phyloP scores from a whole-genome alignment of 2,888 invertebrate genomes.

The Ormyrus rosae region DNA sequence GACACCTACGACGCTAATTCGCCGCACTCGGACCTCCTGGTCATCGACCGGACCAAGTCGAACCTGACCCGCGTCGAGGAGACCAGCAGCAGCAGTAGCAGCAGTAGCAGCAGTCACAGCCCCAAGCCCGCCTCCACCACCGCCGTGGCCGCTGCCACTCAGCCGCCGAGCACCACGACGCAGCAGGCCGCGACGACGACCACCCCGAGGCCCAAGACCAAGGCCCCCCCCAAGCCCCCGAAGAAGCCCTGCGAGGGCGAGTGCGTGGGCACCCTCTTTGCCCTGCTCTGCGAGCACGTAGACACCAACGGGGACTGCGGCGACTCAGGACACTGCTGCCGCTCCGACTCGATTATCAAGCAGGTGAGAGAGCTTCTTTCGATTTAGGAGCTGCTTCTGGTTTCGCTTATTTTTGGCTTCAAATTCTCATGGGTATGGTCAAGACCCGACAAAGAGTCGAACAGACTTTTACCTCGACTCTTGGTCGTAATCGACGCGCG shows the following conservation, averaged over 20 bases:
- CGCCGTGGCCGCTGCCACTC: conserved; percentile 13
- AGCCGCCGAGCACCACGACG: conserved; percentile 69
- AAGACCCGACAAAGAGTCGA: neutral
- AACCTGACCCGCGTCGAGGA: conserved; percentile 65
- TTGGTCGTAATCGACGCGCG: neutral
- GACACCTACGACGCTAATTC: conserved; percentile 83
- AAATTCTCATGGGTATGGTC: too few species aligned
- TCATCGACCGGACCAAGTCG: conserved; percentile 80
- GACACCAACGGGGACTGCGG: conserved; percentile 82
- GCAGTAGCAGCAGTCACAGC: neutral
- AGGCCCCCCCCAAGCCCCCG: conserved; percentile 75
- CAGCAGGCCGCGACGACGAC: conserved; percentile 58
- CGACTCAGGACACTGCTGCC: conserved; percentile 84
- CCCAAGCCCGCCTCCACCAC: conserved; percentile 38
- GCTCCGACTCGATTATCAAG: conserved; percentile 78
- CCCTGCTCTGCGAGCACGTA: conserved; percentile 90
- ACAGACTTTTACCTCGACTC: neutral
- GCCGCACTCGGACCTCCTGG: conserved; percentile 84
- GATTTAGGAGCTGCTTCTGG: too few species aligned
- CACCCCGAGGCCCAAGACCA: conserved; percentile 70
- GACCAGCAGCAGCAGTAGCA: conserved; percentile 5
- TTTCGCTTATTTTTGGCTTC: too few species aligned
- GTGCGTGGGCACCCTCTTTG: conserved; percentile 89
- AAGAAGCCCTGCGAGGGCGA: conserved; percentile 86
- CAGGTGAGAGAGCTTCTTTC: conserved; percentile 9